Percentiles rank a stretch among this genome's conserved stretches.
phyloP scores from a whole-genome alignment of 2,888 invertebrate genomes.

The Diaprepes abbreviatus region DNA sequence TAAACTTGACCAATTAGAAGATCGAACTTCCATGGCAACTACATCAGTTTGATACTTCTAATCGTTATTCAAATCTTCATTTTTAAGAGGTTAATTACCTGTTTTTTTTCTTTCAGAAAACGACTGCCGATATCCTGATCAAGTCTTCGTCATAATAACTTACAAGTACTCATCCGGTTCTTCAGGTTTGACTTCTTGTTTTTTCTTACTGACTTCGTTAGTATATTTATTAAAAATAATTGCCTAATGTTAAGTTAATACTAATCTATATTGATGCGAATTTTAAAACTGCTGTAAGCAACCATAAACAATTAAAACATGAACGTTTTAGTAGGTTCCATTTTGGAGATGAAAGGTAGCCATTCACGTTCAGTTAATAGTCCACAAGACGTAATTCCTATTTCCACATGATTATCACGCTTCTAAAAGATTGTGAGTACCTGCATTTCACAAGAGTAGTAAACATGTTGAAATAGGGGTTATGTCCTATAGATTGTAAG shows the following conservation, averaged over 20 bases:
- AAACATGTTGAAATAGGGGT: too few relatives aligned
- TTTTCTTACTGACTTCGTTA: constrained; percentile 46
- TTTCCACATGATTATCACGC: too few relatives aligned
- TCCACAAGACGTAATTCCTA: too few relatives aligned
- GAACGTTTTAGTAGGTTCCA: background rate
- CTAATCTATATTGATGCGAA: background rate
- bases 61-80: background rate
- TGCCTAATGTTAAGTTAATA: constrained; percentile 22
- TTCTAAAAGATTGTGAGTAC: too few relatives aligned
- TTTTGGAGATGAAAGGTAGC: too few relatives aligned
- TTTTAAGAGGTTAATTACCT: constrained; percentile 7
- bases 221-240: constrained; percentile 25
- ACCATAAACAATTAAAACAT: background rate
- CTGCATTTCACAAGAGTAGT: too few relatives aligned
- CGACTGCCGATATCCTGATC: constrained; percentile 76
- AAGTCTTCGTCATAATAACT: constrained; percentile 70
- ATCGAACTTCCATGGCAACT: too few relatives aligned
- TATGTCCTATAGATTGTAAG: too few relatives aligned
- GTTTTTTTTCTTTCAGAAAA: constrained; percentile 71
- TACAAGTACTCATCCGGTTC: constrained; percentile 54
- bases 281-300: background rate
- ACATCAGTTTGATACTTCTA: too few relatives aligned
- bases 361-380: too few relatives aligned
- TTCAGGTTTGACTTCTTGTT: constrained; percentile 38
- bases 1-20: too few relatives aligned